Evolutionary conservation across 92 coral and sea anemone species (phyloP), one percentile per base, ranked within the genome.

Genomic region (Metridium senile): DNA sequence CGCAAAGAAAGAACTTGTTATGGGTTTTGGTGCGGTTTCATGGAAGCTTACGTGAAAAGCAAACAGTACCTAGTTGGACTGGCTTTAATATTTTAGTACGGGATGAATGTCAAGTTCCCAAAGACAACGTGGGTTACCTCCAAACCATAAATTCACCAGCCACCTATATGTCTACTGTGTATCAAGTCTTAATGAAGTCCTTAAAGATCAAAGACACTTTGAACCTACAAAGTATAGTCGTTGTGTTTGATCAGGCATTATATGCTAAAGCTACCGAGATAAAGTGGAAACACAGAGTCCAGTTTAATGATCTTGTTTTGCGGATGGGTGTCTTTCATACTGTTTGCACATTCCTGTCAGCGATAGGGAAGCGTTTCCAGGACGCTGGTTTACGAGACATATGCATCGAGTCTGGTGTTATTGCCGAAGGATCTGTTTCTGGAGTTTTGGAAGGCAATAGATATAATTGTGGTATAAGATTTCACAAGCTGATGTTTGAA

Each of bases 311-410:
- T 33, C 59, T 70, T 46, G 70, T 87, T 33, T 53, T 87, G 64
- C 74, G 61, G 32, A 52, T 86, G 62, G 90, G 87, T n/a, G 57
- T 57, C 21, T 86, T 86, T 66, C 87, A 86, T 68, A 58, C 81
- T 11, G 26, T 81, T 7, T 58, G 81, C 68, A 86, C 68, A 45
- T 52, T 66, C 68, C 0, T 86, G 58, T 84, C 88, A 0, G 70
- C 81, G 35, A 81, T 86, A 25, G 87, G 84, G n/a, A 82, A 82
- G 49, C 75, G 87, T 20, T 86, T 86, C 62, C 67, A 57, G 31
- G 87, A 82, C 75, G 90, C 90, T 13, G 87, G 80, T 18, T 62
- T 83, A 26, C 74, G 57, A 57, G 82, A 82, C 39, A 39, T 82
- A 11, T 66, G 57, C 58, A 82, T 82, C 20, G 86, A 82, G 45